These are phyloP conservation scores for Pediacus dermestoides DNA, from an alignment of 2,888 invertebrate genomes.

Conservation along the genomic window DNA sequence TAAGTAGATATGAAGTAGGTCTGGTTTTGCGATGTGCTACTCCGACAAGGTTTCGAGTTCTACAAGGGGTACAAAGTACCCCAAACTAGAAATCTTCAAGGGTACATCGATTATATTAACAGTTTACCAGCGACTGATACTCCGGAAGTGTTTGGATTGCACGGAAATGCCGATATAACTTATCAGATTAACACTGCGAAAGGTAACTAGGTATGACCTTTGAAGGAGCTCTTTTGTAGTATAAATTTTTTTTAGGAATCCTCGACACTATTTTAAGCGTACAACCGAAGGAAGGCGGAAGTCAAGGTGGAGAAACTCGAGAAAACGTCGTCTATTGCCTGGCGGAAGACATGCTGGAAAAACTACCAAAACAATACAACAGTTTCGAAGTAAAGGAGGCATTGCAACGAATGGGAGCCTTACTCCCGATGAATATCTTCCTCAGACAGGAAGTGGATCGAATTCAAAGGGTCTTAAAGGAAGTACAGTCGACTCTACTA, in stretches of 20 bases:
- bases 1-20: constrained; percentile 48
- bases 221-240: background rate
- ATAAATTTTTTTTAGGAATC: constrained; percentile 55
- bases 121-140: constrained; percentile 80
- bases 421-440: constrained; percentile 95
- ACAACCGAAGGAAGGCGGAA: constrained; percentile 94
- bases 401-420: constrained; percentile 83
- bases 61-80: constrained; percentile 92
- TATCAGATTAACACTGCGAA: constrained; percentile 96
- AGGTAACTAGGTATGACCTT: constrained; percentile 48
- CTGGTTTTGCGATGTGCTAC: constrained; percentile 90
- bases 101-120: constrained; percentile 84
- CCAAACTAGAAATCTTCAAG: constrained; percentile 71
- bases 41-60: constrained; percentile 87
- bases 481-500: constrained; percentile 66
- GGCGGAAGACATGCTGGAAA: constrained; percentile 89
- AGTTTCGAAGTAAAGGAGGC: constrained; percentile 88
- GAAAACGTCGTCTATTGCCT: constrained; percentile 89
- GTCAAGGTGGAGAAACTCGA: constrained; percentile 86
- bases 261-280: constrained; percentile 92
- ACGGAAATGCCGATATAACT: constrained; percentile 94
- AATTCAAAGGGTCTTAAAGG: constrained; percentile 81
- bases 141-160: constrained; percentile 95
- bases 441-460: constrained; percentile 76
- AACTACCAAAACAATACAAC: constrained; percentile 81